Base-by-base conservation (phyloP, 1,140 invertebrate species). In the Centruroides sculpturatus region DNA sequence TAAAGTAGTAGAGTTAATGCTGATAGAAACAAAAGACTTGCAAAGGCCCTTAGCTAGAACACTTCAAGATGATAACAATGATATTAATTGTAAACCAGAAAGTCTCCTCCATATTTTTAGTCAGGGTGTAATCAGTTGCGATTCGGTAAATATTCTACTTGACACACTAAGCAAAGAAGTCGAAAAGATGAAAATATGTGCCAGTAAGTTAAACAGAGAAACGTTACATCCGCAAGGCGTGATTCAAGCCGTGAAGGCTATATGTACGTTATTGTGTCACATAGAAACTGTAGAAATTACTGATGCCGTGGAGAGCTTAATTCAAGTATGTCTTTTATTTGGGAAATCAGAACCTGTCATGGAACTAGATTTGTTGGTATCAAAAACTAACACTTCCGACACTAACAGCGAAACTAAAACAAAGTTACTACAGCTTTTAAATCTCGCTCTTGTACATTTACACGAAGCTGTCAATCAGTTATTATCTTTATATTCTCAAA, bases 181-280 rank as follows among this genome's bases (percentile, higher is more conserved):
- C 23, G 71, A 74, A 58, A 71, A 69, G 63, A 57, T 75, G 10
- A 67, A 67, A 53, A 69, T 71, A 49, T 67, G 68, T 60, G 69
- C 71, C 11, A 61, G 53, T 54, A 60, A 61, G 13, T 52, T 54
- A 12, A 47, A 62, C 35, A 23, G 10, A 35, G 67, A 69, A 9
- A 56, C 52, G 10, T 41, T 67, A 54, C 69, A 84, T 68, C 76
- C 80, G 4, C 78, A 80, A 64, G 75, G 83, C 23, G 82, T 92
- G 51, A 79, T 85, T 23, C 92, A 97, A 74, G 85, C 89, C 0
- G 87, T 95, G 0, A 97, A 96, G 76, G 89, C 89, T 1, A 84
- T 98, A 8, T 92, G 90, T 71, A 83, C 89, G 35, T 75, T 92
- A 35, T 83, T 95, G 64, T 88, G 88, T 10, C 85, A 84, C 60